A percentile compares a stretch with the other conserved stretches of the same genome.
phyloP scores from a whole-genome alignment of 2,113 vertebrate genomes.

The Arenaria interpres region DNA sequence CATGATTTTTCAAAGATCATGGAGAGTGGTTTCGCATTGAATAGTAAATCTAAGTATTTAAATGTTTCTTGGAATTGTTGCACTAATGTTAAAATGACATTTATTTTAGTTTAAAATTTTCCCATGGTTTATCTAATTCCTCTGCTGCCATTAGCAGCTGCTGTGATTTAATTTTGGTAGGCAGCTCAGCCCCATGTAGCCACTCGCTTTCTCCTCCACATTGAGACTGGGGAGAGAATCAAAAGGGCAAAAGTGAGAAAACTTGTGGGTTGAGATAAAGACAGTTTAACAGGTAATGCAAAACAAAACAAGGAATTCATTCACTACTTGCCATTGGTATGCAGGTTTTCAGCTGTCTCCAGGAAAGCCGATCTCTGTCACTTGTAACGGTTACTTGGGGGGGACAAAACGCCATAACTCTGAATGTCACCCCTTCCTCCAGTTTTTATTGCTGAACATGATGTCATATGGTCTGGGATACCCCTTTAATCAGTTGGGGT shows the following conservation, averaged over 20 bases:
- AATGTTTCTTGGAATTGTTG: not conserved
- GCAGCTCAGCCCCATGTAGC: not conserved
- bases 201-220: accelerated
- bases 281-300: not conserved
- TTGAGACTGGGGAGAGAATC: not conserved
- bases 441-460: not conserved
- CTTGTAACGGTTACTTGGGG: accelerated
- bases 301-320: not conserved
- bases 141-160: not conserved
- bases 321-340: accelerated
- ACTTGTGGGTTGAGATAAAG: not conserved
- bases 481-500: not conserved
- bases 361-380: not conserved
- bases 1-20: too few relatives aligned
- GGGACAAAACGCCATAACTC: not conserved
- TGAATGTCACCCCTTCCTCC: accelerated
- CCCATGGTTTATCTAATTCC: not conserved
- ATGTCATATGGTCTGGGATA: not conserved
- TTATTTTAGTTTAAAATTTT: not conserved
- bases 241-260: not conserved
- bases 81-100: not conserved
- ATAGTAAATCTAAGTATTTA: not conserved
- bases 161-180: not conserved
- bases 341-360: not conserved
- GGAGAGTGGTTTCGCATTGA: too few relatives aligned